phyloP scores from a whole-genome alignment of 2,113 vertebrate genomes.

The Scopus umbretta region DNA sequence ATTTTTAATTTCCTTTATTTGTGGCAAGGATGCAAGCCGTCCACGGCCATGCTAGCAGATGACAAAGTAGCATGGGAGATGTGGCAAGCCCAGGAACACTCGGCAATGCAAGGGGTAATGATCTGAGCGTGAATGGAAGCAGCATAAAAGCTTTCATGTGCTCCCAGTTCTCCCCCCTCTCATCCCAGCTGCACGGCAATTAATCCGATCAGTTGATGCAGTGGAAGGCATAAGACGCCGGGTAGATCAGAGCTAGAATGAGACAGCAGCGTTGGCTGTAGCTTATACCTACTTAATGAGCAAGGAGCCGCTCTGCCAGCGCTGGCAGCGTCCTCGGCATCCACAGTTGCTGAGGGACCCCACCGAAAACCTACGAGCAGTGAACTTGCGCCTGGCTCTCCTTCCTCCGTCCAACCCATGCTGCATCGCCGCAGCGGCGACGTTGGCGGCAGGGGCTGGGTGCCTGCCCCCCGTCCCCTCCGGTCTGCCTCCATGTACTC shows the following conservation, averaged over 20 bases:
- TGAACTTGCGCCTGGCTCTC: background rate
- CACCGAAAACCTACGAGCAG: background rate
- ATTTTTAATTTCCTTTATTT: background rate
- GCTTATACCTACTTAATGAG: background rate
- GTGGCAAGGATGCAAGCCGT: background rate
- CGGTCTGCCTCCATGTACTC: fast-evolving
- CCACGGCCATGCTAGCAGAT: background rate
- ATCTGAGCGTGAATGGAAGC: background rate
- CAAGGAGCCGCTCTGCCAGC: background rate
- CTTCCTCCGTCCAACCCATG: fast-evolving
- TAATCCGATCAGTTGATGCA: background rate
- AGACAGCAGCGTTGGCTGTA: background rate
- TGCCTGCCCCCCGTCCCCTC: fast-evolving
- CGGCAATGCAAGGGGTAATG: background rate
- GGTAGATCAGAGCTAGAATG: background rate
- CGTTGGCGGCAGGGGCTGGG: background rate
- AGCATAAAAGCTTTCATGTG: background rate
- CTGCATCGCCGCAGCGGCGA: fast-evolving
- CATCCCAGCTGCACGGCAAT: background rate
- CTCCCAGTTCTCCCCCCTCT: background rate
- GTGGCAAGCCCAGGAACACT: background rate
- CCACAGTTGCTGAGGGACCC: background rate
- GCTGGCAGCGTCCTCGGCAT: background rate
- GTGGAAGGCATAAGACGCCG: background rate
- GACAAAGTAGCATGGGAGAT: background rate